Base-by-base conservation (phyloP, 2,888 invertebrate species). In the Nineta flava region DNA sequence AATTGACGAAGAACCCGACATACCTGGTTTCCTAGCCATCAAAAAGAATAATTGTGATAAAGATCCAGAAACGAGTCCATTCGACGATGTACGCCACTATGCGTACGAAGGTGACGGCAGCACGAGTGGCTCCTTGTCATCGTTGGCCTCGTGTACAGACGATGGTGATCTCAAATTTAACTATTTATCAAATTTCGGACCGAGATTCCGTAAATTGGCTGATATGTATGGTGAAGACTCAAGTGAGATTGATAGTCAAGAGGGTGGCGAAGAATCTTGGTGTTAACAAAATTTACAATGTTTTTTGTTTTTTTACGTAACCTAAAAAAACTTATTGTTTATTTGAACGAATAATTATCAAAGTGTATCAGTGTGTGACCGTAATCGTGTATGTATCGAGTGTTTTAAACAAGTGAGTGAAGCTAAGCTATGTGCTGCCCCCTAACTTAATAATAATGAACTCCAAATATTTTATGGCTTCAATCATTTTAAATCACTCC, bases 71-170 rank as follows among this genome's bases (percentile, higher is more conserved):
- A 88, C 87, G 57, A 81, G 83, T 60, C 94, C 95, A 1, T 90
- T 87, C 63, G 99, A 99, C 66, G 96, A 96, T 68, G 88, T 97
- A 16, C 80, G 96, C 52, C 91, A 97, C 68, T 99, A 96, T 67
- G 95, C 93, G 50, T 97, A 96, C 65, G 97, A 99, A 70, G 96
- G 96, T 44, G 92, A 91, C 64, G 93, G 93, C 57, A 93, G 93
- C 64, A 82, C 83, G 13, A 74, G 73, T 34, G 94, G 94, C 55
- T 93, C 93, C 9, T 75, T 96, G 17, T 95, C 94, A 48, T 91
- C 92, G 43, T 73, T 93, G 57, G 91, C 91, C 55, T 92, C 92
- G 59, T 88, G 88, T 79, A 88, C 88, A 53, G 91, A 90, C 64
- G 92, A 93, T 61, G 90, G 88, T 53, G 92, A 92, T 69, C 75